These are phyloP conservation scores for Solenopsis invicta DNA, from an alignment of 1,140 invertebrate genomes.

Conservation along the genomic window DNA sequence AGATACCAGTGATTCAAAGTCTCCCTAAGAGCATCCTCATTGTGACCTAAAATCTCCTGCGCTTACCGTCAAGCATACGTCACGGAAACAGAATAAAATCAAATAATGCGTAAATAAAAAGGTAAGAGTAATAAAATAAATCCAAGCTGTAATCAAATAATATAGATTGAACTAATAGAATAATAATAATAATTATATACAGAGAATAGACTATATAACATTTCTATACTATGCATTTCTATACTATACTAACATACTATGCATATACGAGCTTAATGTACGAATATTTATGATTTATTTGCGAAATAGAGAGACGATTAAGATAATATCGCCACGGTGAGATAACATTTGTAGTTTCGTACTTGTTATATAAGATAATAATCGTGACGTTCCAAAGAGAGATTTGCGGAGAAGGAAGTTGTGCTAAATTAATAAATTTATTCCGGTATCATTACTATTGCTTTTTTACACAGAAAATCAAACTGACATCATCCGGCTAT, in stretches of 20 bases:
- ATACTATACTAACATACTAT: too few relatives aligned
- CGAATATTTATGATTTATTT: background rate
- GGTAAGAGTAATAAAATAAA: background rate
- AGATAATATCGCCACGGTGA: background rate
- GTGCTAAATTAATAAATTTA: background rate
- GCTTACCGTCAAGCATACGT: background rate
- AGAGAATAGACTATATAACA: background rate
- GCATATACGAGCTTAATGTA: background rate
- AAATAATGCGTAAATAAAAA: background rate
- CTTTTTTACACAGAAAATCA: background rate
- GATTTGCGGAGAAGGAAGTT: background rate
- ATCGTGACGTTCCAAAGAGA: background rate
- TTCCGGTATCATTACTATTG: background rate
- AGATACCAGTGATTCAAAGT: constrained; percentile 94
- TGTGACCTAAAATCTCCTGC: constrained; percentile 93
- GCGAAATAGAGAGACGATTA: background rate
- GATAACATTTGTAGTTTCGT: background rate
- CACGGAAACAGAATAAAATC: background rate
- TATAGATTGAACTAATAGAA: background rate
- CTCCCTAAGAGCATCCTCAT: constrained; percentile 93
- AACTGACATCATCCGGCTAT: background rate
- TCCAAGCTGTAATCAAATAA: background rate
- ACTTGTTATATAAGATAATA: background rate
- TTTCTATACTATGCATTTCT: too few relatives aligned
- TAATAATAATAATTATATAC: background rate